Evolutionary conservation across 2,888 invertebrate genomes (phyloP), one percentile per base, ranked within the genome.

Genomic region (Dryococelus australis): DNA sequence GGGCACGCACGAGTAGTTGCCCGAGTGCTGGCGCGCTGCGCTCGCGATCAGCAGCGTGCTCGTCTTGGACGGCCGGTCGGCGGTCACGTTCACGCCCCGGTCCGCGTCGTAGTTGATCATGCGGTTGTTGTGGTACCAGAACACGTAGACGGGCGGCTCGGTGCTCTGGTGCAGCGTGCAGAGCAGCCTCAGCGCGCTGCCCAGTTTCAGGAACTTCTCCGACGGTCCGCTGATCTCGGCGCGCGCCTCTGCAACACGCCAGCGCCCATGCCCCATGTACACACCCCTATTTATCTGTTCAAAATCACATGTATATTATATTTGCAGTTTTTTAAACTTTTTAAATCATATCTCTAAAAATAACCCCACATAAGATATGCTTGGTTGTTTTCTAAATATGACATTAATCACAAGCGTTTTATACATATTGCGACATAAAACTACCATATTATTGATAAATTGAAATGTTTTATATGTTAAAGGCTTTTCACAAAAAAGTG

Each of bases 1-100:
- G 10, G 98, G 97, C 88, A 96, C 96, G 92, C 98, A 98, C 78
- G 97, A 97, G 92, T 97, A 98, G 93, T 97, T 97, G 13, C 97
- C 97, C 24, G 97, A 96, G 91, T 97, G 97, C 43, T 88, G 88
- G 51, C 87, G 87, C 87, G 95, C 95, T 27, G 96, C 95, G 0
- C 93, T 93, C 0, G 93, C 93, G 90, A 95, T 95, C 85, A 87
- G 87, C 81, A 96, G 90, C 90, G 89, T 90, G 51, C 91, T 91
- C 51, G 91, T 91, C 88, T 91, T 90, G 87, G 88, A 86, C 53
- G 87, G 88, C 27, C 89, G 88, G 84, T 93, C 92, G 53, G 93
- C 93, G 88, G 93, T 93, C 43, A 94, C 94, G 88, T 92, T 91
- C 12, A 95, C 94, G 0, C 94, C 94, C 3, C 93, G 91, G 87